A percentile compares a stretch with the other conserved stretches of the same genome.
Conservation (phyloP, 1,140 invertebrate genomes). For the Whitmania pigra region DNA sequence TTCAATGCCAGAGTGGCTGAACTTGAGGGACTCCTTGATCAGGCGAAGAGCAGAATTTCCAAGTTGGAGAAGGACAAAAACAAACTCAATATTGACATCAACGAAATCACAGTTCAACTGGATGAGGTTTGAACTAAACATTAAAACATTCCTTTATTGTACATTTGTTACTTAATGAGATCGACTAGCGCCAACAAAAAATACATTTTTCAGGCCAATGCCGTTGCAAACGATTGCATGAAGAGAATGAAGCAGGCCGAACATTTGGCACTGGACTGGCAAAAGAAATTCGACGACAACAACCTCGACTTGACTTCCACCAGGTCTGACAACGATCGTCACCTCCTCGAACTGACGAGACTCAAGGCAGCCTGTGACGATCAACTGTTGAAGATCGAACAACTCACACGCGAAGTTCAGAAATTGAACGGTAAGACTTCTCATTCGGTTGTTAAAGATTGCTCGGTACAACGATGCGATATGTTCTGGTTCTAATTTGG, state of each 20-base stretch:
- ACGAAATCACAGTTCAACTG: constrained; percentile 39
- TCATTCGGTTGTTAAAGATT: not conserved
- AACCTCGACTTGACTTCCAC: constrained; percentile 31
- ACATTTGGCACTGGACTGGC: constrained; percentile 36
- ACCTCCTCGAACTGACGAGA: constrained; percentile 35
- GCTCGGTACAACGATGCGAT: too few relatives aligned
- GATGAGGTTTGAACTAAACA: constrained; percentile 33
- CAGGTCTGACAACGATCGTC: constrained; percentile 34
- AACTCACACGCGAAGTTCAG: constrained; percentile 39
- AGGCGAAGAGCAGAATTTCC: constrained; percentile 32
- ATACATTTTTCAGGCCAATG: constrained; percentile 18
- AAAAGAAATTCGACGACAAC: constrained; percentile 36
- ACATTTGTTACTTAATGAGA: not conserved
- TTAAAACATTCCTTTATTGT: not conserved
- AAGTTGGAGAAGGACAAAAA: constrained; percentile 40
- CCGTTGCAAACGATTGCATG: constrained; percentile 21
- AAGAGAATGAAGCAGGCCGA: constrained; percentile 40
- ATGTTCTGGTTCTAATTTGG: too few relatives aligned
- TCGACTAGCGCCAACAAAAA: not conserved
- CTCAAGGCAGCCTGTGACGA: constrained; percentile 37
- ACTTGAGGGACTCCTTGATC: constrained; percentile 36
- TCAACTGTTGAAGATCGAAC: constrained; percentile 36
- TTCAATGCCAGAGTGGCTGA: constrained; percentile 37
- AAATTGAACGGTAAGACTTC: constrained; percentile 32
- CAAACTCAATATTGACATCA: constrained; percentile 38